Conservation (phyloP, 2,797 vertebrate species). For the Paramormyrops hopkinsi region DNA sequence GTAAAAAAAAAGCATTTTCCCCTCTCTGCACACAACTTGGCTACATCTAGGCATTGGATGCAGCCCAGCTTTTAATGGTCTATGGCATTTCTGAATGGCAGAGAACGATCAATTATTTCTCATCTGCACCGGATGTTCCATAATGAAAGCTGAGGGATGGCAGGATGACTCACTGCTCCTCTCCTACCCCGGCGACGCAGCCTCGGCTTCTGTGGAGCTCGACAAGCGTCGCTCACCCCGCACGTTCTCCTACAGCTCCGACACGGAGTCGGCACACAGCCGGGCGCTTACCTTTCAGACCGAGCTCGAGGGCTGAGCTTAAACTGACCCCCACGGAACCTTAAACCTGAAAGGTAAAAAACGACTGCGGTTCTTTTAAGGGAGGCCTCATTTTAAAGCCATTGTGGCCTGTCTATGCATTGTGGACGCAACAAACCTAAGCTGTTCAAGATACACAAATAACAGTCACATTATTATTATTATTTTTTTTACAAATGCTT, state of each 20-base stretch:
- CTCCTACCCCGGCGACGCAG: constrained; percentile 28
- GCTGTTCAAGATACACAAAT: not conserved
- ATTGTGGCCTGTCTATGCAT: not conserved
- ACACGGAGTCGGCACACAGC: not conserved
- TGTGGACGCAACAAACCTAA: not conserved
- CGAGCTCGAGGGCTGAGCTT: not conserved
- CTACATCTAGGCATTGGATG: constrained; percentile 22
- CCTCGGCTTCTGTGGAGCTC: not conserved
- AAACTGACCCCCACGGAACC: not conserved
- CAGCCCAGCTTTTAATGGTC: constrained; percentile 35
- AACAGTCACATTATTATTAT: not conserved
- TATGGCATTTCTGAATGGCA: constrained; percentile 38
- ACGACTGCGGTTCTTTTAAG: not conserved
- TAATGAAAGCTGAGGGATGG: constrained; percentile 62
- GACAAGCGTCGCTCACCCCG: not conserved
- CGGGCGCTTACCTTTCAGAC: not conserved
- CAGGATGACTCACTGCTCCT: constrained; percentile 55
- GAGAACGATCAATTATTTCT: constrained; percentile 50
- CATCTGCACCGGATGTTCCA: constrained; percentile 54
- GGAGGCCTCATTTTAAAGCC: not conserved
- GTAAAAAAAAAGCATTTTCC: constrained; percentile 12
- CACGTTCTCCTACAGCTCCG: not conserved
- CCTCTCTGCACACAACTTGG: constrained; percentile 16
- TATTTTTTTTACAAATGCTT: not conserved
- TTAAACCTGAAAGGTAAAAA: not conserved